Percentiles rank a stretch among this genome's conserved stretches.
Conservation (phyloP, 2,797 vertebrate genomes). For the Oreochromis mossambicus region DNA sequence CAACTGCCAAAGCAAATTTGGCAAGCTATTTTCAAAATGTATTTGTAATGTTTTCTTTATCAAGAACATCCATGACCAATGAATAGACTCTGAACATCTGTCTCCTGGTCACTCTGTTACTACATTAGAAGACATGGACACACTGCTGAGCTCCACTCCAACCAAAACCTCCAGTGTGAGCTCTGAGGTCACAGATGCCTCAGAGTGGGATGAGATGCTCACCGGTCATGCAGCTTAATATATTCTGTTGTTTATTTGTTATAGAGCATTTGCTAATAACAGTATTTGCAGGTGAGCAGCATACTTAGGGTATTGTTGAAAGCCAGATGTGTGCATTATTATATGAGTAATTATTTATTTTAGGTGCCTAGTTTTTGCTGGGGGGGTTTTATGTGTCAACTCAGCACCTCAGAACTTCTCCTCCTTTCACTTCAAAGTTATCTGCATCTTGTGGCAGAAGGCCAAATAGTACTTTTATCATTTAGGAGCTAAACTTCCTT, state of each 20-base stretch:
- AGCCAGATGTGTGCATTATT: not conserved
- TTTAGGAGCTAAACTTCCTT: constrained; percentile 16
- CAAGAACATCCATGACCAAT: not conserved
- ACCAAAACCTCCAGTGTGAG: not conserved
- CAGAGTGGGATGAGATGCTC: not conserved
- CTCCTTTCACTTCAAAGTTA: constrained; percentile 8
- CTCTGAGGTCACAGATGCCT: not conserved
- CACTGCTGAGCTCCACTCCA: not conserved
- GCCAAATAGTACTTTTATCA: constrained; percentile 19
- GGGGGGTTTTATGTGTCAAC: not conserved
- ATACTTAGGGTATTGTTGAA: not conserved
- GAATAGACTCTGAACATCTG: not conserved
- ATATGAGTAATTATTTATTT: not conserved
- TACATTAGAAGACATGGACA: not conserved
- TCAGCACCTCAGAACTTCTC: not conserved
- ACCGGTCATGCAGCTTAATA: not conserved
- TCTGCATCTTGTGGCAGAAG: not conserved
- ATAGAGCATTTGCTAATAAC: not conserved
- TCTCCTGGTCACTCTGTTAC: not conserved
- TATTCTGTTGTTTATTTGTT: not conserved
- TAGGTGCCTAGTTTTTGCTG: not conserved
- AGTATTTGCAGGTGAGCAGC: not conserved
- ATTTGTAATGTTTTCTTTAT: not conserved
- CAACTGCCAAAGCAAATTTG: not conserved
- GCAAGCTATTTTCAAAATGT: not conserved